Base-by-base conservation (phyloP, 2,797 vertebrate genomes). In the Smutsia temminckii region DNA sequence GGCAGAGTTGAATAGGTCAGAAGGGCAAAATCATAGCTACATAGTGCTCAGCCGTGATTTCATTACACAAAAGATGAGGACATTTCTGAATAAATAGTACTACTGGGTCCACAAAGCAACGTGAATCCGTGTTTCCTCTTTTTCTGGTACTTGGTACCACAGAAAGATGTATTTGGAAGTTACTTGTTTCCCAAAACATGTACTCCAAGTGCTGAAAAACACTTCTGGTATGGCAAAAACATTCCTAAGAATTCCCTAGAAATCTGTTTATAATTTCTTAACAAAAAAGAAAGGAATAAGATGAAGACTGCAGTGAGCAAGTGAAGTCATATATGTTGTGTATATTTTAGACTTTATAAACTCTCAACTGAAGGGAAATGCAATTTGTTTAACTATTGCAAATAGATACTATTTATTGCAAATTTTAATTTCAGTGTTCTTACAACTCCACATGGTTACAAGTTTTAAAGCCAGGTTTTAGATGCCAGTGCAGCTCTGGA, bases 91-190 rank as follows among this genome's bases (percentile, higher is more conserved):
- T 72, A 42, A 66, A 40, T 14, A 61, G 7, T 46, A 53, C 23
- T 32, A 3, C 66, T 64, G 18, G 34, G 6, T 59, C 23, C n/a
- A 13, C 1, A 75, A 10, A 95, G n/a, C 32, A 74, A n/a, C 59
- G 4, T n/a, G 84, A 20, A 34, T 90, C 53, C n/a, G 37, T n/a
- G 7, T 55, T 85, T 90, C 53, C 25, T 88, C 1, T 25, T 85
- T 63, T 59, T 63, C 51, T 51, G 75, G 12, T 5, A 55, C 17
- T 69, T 79, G 57, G 8, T 32, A 5, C 13, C 27, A 84, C 51
- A 68, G 83, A 75, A 63, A 79, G 68, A 32, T 49, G 25, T 72
- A 55, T 71, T 86, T 93, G n/a, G 55, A 91, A 95, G 42, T 85
- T 77, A 49, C 17, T n/a, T 85, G 18, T 53, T 89, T 69, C 57